Base-by-base conservation (phyloP, 2,888 invertebrate species). In the Pterostichus madidus region DNA sequence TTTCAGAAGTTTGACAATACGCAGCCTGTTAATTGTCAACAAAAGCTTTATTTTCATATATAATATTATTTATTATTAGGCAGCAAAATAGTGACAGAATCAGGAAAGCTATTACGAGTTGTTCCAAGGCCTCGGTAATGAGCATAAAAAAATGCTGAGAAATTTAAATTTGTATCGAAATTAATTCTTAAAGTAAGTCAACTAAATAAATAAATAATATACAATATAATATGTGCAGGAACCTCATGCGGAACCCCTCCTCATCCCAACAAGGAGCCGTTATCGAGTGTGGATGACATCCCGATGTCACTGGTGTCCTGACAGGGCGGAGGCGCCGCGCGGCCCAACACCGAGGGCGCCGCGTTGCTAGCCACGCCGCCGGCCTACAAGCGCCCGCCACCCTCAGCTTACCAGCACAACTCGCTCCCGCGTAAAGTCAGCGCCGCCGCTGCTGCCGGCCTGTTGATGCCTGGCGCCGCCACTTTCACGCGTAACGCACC, bases 401-500 rank as follows among this genome's bases (percentile, higher is more conserved):
- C 89, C 46, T n/a, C 39, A 4, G 89, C 91, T 59, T 90, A 91
- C 44, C 90, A 90, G 53, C 89, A 89, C 86, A 92, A 92, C 86
- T 92, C 92, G 84, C 86, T 92, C 83, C 68, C 68, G 10, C 68
- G 68, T 5, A 71, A 71, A 11, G 68, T 44, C 17, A 44, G 44
- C 10, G 44, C 15, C 2, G 39, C 39, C 17, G 17, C 39, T 5
- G 39, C 39, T 2, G 44, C 68, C 3, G 64, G 64, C 13, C 2
- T 71, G 4, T 44, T 71, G 10, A 39, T 71, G 11, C 92, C 92
- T 0, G 89, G 92, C 31, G 91, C 91, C 31, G 91, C 91, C 78
- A 90, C 91, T 85, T 95, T 95, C 87, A 93, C 93, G 85, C 91
- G 95, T 53, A 93, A 93, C 84, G 92, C 93, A 11, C 94, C 94